These are phyloP conservation scores for Nephrotoma guestfalica DNA, from an alignment of 2,888 invertebrate species.

Conservation along the genomic window DNA sequence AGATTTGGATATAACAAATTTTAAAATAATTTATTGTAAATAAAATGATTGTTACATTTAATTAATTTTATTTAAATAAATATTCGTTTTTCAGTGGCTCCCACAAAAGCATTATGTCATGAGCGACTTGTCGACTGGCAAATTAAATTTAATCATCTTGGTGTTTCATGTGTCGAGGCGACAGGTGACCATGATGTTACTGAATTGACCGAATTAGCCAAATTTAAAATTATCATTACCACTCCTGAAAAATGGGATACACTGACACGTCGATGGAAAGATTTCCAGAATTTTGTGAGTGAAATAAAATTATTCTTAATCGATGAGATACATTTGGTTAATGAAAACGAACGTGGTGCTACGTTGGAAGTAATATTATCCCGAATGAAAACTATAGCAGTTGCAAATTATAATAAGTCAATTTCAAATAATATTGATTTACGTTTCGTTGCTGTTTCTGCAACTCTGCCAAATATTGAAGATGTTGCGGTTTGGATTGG, in stretches of 20 bases:
- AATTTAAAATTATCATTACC: constrained; percentile 52
- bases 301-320: constrained; percentile 51
- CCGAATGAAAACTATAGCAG: constrained; percentile 57
- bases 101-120: constrained; percentile 62
- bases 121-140: constrained; percentile 61
- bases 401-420: constrained; percentile 19
- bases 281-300: constrained; percentile 45
- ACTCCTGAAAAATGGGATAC: constrained; percentile 82
- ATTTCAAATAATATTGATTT: not conserved
- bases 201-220: constrained; percentile 38
- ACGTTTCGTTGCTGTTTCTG: constrained; percentile 62
- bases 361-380: constrained; percentile 66
- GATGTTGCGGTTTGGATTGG: constrained; percentile 62
- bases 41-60: not conserved
- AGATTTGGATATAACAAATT: constrained; percentile 31
- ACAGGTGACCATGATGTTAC: constrained; percentile 62
- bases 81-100: constrained; percentile 45
- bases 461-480: constrained; percentile 62
- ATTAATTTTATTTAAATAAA: not conserved
- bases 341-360: constrained; percentile 55
- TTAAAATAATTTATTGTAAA: constrained; percentile 62
- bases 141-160: constrained; percentile 46
- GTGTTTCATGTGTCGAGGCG: constrained; percentile 49
- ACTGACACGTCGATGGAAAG: constrained; percentile 57
- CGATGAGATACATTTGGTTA: constrained; percentile 65